Evolutionary conservation across 2,113 vertebrate species (phyloP).

Genomic region (Larimichthys polyactis): DNA sequence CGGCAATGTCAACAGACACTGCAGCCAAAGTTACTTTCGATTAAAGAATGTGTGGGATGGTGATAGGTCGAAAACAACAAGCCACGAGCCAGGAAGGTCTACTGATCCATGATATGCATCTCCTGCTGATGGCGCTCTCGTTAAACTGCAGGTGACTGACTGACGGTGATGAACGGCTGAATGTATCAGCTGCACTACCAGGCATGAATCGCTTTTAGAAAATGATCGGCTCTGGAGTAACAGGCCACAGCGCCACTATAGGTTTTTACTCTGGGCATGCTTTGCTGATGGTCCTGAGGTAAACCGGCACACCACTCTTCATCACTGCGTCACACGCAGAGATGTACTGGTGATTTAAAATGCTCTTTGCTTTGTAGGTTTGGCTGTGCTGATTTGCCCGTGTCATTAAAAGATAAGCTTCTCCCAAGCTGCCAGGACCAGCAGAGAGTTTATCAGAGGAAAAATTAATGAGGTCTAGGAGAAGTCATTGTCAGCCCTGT

Average conservation of each 20-base stretch:
- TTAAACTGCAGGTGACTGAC: too few species aligned
- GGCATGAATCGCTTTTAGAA: background rate
- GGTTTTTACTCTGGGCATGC: background rate
- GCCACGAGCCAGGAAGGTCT: too few species aligned
- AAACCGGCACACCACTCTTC: background rate
- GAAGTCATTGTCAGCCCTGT: background rate
- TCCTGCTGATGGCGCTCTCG: too few species aligned
- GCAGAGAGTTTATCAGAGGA: background rate
- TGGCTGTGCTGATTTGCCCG: background rate
- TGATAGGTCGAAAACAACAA: background rate
- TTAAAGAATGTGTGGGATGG: background rate
- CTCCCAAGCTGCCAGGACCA: background rate
- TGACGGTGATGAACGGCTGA: too few species aligned
- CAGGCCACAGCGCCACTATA: background rate
- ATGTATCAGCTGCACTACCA: background rate
- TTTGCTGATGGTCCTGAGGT: constrained; percentile 10
- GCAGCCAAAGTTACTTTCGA: background rate
- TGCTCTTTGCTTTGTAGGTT: too few species aligned
- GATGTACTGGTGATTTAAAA: background rate
- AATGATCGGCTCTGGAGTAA: constrained; percentile 5
- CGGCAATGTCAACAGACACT: background rate
- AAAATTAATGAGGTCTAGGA: background rate
- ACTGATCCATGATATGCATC: background rate
- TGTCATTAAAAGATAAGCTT: background rate
- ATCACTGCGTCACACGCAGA: background rate